Percentiles rank a stretch among this genome's conserved stretches.
Conservation (phyloP, 30 jellyfish, hydroid and myxozoan genomes). For the Hydractinia symbiolongicarpus region DNA sequence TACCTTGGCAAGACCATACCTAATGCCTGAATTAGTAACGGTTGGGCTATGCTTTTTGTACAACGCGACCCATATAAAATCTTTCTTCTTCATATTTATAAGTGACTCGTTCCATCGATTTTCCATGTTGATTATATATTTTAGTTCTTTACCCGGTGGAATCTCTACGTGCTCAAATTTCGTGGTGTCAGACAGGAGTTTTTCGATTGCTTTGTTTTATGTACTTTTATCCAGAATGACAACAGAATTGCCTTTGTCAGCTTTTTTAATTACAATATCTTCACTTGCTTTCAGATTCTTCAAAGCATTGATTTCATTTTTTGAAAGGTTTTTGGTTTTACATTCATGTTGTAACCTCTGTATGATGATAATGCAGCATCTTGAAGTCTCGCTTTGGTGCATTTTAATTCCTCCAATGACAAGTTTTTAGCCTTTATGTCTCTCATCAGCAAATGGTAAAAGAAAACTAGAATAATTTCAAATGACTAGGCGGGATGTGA, state of each 20-base stretch:
- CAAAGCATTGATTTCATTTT: not conserved
- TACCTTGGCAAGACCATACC: too few relatives aligned
- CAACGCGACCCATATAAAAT: too few relatives aligned
- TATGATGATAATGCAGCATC: not conserved
- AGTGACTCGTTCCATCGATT: not conserved
- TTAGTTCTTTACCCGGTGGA: not conserved
- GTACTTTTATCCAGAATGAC: not conserved
- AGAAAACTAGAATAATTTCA: not conserved
- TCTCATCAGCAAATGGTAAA: slow-evolving; percentile 2
- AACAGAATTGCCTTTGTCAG: slow-evolving; percentile 6
- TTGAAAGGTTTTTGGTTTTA: not conserved
- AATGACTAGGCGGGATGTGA: not conserved
- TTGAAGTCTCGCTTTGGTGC: not conserved
- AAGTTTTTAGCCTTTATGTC: not conserved
- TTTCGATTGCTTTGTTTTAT: not conserved
- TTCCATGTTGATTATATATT: not conserved
- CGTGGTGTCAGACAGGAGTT: slow-evolving; percentile 3
- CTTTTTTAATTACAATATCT: not conserved
- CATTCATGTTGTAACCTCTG: not conserved
- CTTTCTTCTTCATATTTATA: too few relatives aligned
- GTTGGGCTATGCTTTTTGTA: too few relatives aligned
- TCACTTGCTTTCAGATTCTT: not conserved
- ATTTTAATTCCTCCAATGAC: not conserved
- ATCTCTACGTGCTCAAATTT: not conserved
- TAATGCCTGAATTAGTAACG: too few relatives aligned